Base-by-base conservation (phyloP, 1,140 invertebrate genomes). In the Dryas iulia region DNA sequence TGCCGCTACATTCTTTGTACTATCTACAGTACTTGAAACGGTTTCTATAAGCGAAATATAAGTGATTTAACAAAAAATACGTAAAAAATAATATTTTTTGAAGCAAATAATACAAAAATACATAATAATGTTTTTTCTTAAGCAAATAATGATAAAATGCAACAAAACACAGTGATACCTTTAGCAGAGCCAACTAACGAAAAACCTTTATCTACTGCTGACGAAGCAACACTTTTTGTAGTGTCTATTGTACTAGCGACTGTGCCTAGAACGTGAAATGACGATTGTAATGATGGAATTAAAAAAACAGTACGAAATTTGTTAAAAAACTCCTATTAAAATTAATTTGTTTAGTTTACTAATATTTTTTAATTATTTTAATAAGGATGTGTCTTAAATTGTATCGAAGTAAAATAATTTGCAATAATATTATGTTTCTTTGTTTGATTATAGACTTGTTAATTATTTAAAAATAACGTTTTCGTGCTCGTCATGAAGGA, bases 1-100 rank as follows among this genome's bases (percentile, higher is more conserved):
- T 3, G 80, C 72, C 1, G 82, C 81, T 24, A 80, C 77, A 71
- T 82, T 84, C 71, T 86, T 86, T 39, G 84, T 83, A 1, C 76
- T 72, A 33, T 81, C 83, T 69, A 81, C 72, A 63, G 76, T 80
- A 12, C 71, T 79, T 33, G 76, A 61, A 62, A 75, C 54, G 3
- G 66, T 64, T 53, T 73, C 69, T 72, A 77, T 72, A 76, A 72
- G 67, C 52, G 30, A 69, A 64, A 59, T 5, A 59, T 11, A 14
- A 47, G 7, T 47, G n/a, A 47, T 47, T 47, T 21, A 21, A 47
- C 8, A 18, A 21, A 21, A 47, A 21, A 0, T 47, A 6, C 21
- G 21, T 47, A 2, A 21, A n/a, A 61, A 61, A 61, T 28, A 61
- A 23, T 63, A 4, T 28, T 14, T 23, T 39, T 12, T 14, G 3